A percentile compares a stretch with the other conserved stretches of the same genome.
phyloP scores from a whole-genome alignment of 2,797 vertebrate genomes.

The Gambusia yucatana region DNA sequence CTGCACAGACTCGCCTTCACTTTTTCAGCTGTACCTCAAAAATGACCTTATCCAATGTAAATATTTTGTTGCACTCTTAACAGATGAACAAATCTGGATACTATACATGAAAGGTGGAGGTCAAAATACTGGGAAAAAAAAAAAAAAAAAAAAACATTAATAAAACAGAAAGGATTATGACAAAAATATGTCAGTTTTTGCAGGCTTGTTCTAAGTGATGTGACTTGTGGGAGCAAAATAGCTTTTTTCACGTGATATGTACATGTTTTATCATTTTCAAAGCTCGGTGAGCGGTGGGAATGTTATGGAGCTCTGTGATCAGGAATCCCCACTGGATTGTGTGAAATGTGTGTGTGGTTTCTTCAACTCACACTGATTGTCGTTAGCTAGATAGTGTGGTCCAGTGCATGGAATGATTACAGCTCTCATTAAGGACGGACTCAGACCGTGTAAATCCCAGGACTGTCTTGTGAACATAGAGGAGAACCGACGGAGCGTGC shows the following conservation, averaged over 20 bases:
- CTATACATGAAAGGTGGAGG: not conserved
- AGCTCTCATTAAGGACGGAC: conserved; percentile 69
- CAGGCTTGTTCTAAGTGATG: conserved; percentile 23
- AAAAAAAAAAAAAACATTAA: too few relatives aligned
- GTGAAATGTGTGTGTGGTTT: conserved; percentile 51
- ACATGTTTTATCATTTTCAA: conserved; percentile 57
- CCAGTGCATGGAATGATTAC: conserved; percentile 69
- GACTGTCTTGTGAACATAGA: conserved; percentile 50
- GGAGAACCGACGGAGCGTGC: conserved; percentile 46
- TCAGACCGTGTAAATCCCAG: conserved; percentile 57
- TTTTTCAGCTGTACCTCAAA: not conserved
- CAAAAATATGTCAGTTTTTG: conserved; percentile 9
- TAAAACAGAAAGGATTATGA: not conserved
- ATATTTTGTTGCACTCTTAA: not conserved
- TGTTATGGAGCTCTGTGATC: conserved; percentile 53
- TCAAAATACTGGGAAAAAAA: not conserved
- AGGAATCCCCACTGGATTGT: conserved; percentile 48
- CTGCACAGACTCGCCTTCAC: not conserved
- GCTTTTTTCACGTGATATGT: conserved; percentile 39
- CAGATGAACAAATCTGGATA: not conserved
- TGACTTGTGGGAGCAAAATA: conserved; percentile 40
- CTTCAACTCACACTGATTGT: conserved; percentile 55
- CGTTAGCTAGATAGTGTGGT: conserved; percentile 66
- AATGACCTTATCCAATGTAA: not conserved
- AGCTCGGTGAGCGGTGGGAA: conserved; percentile 39